These are phyloP conservation scores for Carposina sasakii DNA, from an alignment of 1,140 invertebrate species.

Conservation along the genomic window DNA sequence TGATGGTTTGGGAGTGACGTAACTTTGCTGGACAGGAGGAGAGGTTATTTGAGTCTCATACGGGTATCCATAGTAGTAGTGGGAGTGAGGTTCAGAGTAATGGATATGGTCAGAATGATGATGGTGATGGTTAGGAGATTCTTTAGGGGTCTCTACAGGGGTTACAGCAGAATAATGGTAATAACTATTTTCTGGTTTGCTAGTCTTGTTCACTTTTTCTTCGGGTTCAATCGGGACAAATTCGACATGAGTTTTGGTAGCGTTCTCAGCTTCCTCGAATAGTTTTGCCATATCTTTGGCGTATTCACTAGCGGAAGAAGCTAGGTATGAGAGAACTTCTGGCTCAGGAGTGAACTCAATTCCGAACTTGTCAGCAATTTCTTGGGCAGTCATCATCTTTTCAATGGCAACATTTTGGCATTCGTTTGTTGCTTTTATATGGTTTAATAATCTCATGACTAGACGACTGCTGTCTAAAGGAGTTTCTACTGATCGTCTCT, in stretches of 20 bases:
- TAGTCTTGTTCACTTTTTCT: conserved; percentile 16
- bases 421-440: conserved; percentile 61
- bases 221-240: conserved; percentile 18
- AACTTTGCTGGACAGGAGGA: conserved; percentile 24
- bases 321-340: conserved; percentile 51
- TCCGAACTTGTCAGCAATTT: conserved; percentile 62
- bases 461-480: conserved; percentile 53
- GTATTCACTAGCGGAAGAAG: conserved; percentile 49
- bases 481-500: conserved; percentile 47
- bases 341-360: conserved; percentile 56
- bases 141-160: background rate
- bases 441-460: conserved; percentile 52
- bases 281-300: conserved; percentile 45
- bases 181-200: conserved; percentile 7
- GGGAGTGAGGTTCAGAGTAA: conserved; percentile 18
- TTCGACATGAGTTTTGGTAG: conserved; percentile 15
- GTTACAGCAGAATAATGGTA: too few species aligned
- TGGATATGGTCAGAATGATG: conserved; percentile 18
- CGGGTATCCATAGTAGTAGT: conserved; percentile 31
- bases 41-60: conserved; percentile 40
- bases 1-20: conserved; percentile 36
- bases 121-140: background rate
- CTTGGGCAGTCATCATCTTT: conserved; percentile 65
- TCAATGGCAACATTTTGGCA: conserved; percentile 63
- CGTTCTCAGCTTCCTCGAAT: conserved; percentile 47